Conservation (phyloP, 2,888 invertebrate species). For the Drosophila putrida region DNA sequence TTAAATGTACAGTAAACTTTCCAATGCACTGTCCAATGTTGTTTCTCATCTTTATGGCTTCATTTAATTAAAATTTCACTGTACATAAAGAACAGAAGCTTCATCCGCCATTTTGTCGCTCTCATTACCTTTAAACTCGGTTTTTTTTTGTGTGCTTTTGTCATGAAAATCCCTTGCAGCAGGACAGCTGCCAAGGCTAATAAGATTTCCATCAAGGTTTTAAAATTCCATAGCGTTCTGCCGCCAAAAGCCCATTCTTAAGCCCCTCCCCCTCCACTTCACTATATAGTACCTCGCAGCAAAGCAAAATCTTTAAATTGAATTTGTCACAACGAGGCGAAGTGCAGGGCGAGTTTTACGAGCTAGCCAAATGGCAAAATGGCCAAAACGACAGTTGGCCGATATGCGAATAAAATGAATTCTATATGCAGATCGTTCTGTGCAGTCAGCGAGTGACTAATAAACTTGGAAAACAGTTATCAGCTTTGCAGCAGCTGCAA, state of each 20-base stretch:
- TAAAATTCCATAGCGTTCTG: constrained; percentile 29
- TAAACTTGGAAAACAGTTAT: constrained; percentile 29
- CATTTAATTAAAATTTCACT: constrained; percentile 43
- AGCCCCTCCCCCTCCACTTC: background rate
- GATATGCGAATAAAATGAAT: constrained; percentile 37
- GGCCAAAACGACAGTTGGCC: constrained; percentile 31
- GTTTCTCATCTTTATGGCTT: constrained; percentile 41
- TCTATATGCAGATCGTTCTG: constrained; percentile 12
- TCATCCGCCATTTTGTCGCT: constrained; percentile 10
- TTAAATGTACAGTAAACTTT: constrained; percentile 41
- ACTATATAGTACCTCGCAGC: background rate
- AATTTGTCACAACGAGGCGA: constrained; percentile 36
- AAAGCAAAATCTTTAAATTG: constrained; percentile 37
- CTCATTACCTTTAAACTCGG: constrained; percentile 26
- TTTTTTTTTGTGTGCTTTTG: constrained; percentile 21
- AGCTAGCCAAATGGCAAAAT: constrained; percentile 20
- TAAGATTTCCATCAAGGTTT: constrained; percentile 44
- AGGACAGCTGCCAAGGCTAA: constrained; percentile 46
- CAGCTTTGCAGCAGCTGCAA: constrained; percentile 2
- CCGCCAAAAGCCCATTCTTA: constrained; percentile 1
- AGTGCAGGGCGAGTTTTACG: constrained; percentile 39
- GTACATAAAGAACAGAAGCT: constrained; percentile 24
- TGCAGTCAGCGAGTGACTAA: constrained; percentile 40
- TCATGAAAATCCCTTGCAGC: constrained; percentile 27
- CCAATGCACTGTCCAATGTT: constrained; percentile 31